Conservation (phyloP, 2,888 invertebrate genomes). For the Sarcophaga caerulescens region DNA sequence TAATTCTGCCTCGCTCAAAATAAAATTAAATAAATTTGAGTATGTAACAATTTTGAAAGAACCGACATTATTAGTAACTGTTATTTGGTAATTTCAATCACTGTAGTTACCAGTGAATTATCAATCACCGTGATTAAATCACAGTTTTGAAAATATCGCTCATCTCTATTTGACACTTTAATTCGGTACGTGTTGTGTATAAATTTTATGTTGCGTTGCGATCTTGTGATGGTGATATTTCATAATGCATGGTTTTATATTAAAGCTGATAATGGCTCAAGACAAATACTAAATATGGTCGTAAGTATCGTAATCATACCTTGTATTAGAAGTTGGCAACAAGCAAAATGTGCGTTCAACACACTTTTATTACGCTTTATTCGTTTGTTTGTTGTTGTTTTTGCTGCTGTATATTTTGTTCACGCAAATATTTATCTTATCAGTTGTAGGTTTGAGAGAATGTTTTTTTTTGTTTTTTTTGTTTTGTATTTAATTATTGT, state of each 20-base stretch:
- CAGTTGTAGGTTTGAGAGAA: conserved; percentile 23
- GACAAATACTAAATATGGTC: conserved; percentile 13
- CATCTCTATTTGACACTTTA: too few relatives aligned
- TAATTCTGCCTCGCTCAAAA: too few relatives aligned
- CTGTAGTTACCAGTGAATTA: too few relatives aligned
- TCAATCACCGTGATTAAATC: too few relatives aligned
- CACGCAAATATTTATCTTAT: conserved; percentile 58
- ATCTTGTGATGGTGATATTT: conserved; percentile 18
- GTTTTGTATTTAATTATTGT: background rate
- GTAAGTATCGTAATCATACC: conserved; percentile 1
- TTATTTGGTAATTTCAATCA: too few relatives aligned
- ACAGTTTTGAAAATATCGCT: too few relatives aligned
- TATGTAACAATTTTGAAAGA: too few relatives aligned
- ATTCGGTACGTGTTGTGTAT: background rate
- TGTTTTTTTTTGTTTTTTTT: conserved; percentile 4
- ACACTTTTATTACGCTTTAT: background rate
- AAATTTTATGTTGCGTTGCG: background rate
- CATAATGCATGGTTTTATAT: conserved; percentile 10
- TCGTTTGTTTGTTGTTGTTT: background rate
- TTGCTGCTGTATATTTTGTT: background rate
- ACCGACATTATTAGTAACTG: too few relatives aligned
- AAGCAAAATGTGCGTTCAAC: background rate
- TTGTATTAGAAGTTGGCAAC: conserved; percentile 19
- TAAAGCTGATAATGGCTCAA: conserved; percentile 1
- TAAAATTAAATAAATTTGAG: too few relatives aligned